Evolutionary conservation across 1,140 invertebrate species (phyloP), one percentile per base, ranked within the genome.

Genomic region (Leptestheria dahalacensis): DNA sequence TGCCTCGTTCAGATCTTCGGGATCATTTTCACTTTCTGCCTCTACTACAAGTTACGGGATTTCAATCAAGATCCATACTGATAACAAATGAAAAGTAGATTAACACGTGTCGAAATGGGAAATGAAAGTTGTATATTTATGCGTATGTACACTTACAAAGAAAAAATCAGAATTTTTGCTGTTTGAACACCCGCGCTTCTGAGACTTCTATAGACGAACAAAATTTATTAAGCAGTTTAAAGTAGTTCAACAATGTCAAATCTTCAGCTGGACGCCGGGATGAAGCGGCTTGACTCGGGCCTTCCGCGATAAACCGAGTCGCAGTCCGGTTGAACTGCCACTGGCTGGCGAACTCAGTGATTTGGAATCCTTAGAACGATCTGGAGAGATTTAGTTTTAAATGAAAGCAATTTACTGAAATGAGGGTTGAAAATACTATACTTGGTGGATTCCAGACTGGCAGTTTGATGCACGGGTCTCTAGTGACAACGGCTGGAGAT

Each of bases 1-100:
- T 86, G 85, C 23, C 80, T 87, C 20, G 76, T 90, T 51, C 86
- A 89, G 66, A 33, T 60, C 29, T 53, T 60, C 24, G 50, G 46
- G 3, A 53, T 60, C 25, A 24, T 60, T 25, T 60, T 60, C 28
- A 53, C 59, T 3, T 55, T 52, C 21, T 54, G 48, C 29, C 29
- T 60, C 20, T 60, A 28, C 28, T 48, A 56, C 9, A 60, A 60
- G 48, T 33, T 60, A 21, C 23, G 48, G 20, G 51, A 60, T 28
- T 18, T 56, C 21, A 55, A 60, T 26, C 23, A 60, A 26, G 49
- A 60, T 33, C 59, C 59, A 15, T 60, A 56, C 18, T 60, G 41
- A 60, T 9, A 41, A n/a, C n/a, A n/a, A n/a, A n/a, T n/a, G n/a
- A n/a, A n/a, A n/a, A n/a, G n/a, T n/a, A n/a, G n/a, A n/a, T n/a